Conservation (phyloP, 2,113 vertebrate genomes). For the Pseudopodoces humilis region DNA sequence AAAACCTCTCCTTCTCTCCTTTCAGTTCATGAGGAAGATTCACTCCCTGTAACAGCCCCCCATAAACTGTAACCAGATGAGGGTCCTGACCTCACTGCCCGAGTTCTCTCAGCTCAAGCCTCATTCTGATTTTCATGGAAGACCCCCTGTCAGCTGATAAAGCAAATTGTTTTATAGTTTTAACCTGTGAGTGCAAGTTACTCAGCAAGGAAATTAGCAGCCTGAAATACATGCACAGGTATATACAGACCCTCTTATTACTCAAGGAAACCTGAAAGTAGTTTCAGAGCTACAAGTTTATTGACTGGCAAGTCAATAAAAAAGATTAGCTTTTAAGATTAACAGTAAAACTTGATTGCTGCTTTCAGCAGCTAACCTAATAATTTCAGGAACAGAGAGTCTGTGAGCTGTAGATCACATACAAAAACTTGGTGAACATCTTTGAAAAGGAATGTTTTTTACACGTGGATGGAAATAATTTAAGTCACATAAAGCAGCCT, state of each 20-base stretch:
- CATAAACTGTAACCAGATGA: neutral
- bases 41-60: neutral
- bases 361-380: slow-evolving; percentile 66
- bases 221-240: slow-evolving; percentile 38
- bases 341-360: slow-evolving; percentile 69
- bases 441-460: slow-evolving; percentile 37
- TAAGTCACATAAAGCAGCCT: slow-evolving; percentile 54
- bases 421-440: slow-evolving; percentile 52
- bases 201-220: slow-evolving; percentile 12
- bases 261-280: slow-evolving; percentile 59
- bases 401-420: slow-evolving; percentile 18
- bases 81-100: neutral
- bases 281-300: slow-evolving; percentile 65
- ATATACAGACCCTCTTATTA: slow-evolving; percentile 29
- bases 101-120: neutral
- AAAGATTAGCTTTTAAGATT: slow-evolving; percentile 42
- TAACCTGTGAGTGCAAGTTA: neutral
- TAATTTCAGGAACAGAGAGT: slow-evolving; percentile 62
- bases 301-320: slow-evolving; percentile 67
- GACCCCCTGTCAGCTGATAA: neutral
- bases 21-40: neutral
- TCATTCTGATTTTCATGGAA: neutral
- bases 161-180: slow-evolving; percentile 13
- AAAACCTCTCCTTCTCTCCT: neutral
- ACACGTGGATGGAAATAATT: slow-evolving; percentile 37